Evolutionary conservation across 2,888 invertebrate genomes (phyloP), one percentile per base, ranked within the genome.

Genomic region (Cataglyphis livida): DNA sequence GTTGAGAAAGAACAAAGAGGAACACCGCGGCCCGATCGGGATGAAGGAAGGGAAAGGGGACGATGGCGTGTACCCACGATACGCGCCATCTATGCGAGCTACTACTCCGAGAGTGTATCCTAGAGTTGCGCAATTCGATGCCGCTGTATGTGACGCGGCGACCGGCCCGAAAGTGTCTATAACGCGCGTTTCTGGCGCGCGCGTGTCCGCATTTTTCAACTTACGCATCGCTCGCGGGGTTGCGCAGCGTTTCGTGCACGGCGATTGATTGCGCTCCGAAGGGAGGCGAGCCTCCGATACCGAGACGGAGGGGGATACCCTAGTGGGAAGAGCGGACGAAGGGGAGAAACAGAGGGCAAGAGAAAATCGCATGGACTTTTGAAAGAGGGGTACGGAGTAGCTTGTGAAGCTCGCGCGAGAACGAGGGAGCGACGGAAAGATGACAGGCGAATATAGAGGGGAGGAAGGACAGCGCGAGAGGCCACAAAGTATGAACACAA

Each of bases 11-110:
- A 87, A 89, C 87, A 89, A 89, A 89, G 89, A 74, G 82, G 88
- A 82, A 62, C 57, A 75, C 66, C 74, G 82, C 74, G 83, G 71
- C 51, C 65, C 65, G 76, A 73, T 65, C 65, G 54, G 64, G 82
- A 41, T 57, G 12, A 21, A 68, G 81, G 83, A 65, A 83, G 83
- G 74, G 73, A 78, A 73, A 82, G 87, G 82, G 86, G 84, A 81
- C 76, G 35, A 81, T 83, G 76, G 84, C 71, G 84, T 82, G 82
- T 82, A 82, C 71, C 83, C 85, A 82, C 35, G 83, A 35, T 51
- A 85, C 83, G 88, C 89, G 89, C 90, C 89, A 89, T 89, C 90
- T 89, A 89, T 75, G 82, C 83, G 59, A 81, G 21, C 5, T n/a
- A 51, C 62, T 15, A 57, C 87, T 86, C 75, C 62, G 28, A 83